These are phyloP conservation scores for Eumaeus atala DNA, from an alignment of 1,140 invertebrate species.

Conservation along the genomic window DNA sequence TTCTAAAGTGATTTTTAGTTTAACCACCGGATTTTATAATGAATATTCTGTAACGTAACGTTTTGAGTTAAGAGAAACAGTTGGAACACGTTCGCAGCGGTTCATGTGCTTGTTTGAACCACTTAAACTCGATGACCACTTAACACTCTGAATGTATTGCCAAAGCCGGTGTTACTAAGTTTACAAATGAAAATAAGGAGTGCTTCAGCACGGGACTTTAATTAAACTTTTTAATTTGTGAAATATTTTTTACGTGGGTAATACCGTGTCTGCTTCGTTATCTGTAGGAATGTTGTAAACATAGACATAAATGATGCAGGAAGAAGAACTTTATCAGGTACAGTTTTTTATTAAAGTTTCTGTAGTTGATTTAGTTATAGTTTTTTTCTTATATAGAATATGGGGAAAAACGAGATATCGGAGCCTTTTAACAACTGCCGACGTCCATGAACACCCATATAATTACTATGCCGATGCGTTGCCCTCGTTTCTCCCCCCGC, in stretches of 20 bases:
- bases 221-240: background rate
- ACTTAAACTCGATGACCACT: background rate
- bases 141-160: slow-evolving; percentile 6
- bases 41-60: background rate
- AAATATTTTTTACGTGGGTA: background rate
- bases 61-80: slow-evolving; percentile 1
- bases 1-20: too few relatives aligned
- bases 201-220: background rate
- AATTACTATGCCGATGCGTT: too few relatives aligned
- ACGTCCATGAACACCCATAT: too few relatives aligned
- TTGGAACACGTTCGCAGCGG: background rate
- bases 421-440: too few relatives aligned
- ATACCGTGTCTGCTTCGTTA: background rate
- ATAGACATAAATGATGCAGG: too few relatives aligned
- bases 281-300: too few relatives aligned
- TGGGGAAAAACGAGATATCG: too few relatives aligned
- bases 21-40: background rate
- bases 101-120: background rate
- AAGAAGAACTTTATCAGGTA: too few relatives aligned
- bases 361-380: too few relatives aligned
- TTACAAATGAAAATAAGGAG: background rate
- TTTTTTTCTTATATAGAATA: too few relatives aligned
- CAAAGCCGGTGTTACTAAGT: slow-evolving; percentile 2
- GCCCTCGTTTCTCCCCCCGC: too few relatives aligned
- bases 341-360: too few relatives aligned